These are phyloP conservation scores for Hirtodrosophila trivittata DNA, from an alignment of 2,888 invertebrate genomes.

Conservation along the genomic window DNA sequence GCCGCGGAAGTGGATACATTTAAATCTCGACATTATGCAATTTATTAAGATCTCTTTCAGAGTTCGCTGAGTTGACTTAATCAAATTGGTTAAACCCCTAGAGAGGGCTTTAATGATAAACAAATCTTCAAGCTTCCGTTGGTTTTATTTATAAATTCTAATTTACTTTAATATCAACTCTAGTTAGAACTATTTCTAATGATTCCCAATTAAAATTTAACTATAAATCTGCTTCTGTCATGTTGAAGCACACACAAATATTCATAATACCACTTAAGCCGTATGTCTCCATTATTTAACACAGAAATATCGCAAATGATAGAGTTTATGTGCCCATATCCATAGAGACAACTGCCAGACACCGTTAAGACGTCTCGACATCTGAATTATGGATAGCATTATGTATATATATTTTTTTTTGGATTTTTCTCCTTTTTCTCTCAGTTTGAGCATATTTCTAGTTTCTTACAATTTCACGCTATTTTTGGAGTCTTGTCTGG, in stretches of 20 bases:
- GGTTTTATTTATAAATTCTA: too few species aligned
- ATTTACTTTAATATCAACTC: too few species aligned
- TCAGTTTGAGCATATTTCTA: slow-evolving; percentile 6
- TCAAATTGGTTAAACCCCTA: too few species aligned
- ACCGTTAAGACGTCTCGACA: slow-evolving; percentile 50
- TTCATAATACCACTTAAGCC: slow-evolving; percentile 38
- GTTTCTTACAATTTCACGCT: slow-evolving; percentile 32
- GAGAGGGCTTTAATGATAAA: too few species aligned
- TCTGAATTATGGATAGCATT: slow-evolving; percentile 45
- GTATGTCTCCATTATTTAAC: slow-evolving; percentile 30
- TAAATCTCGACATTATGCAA: slow-evolving; percentile 52
- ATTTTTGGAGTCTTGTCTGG: slow-evolving; percentile 50
- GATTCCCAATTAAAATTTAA: slow-evolving; percentile 3
- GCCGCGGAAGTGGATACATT: slow-evolving; percentile 58
- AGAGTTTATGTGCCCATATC: slow-evolving; percentile 41
- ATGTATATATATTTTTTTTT: slow-evolving; percentile 6
- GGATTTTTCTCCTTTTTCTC: slow-evolving; percentile 7
- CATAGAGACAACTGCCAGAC: slow-evolving; percentile 35
- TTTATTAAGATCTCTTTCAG: slow-evolving; percentile 45
- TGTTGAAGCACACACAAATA: slow-evolving; percentile 19
- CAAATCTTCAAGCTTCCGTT: too few species aligned
- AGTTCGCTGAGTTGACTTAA: slow-evolving; percentile 38
- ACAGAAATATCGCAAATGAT: slow-evolving; percentile 21
- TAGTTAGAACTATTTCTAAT: too few species aligned
- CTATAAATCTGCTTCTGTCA: slow-evolving; percentile 22